Conservation (phyloP, 2,888 invertebrate species). For the Hipparchia semele region DNA sequence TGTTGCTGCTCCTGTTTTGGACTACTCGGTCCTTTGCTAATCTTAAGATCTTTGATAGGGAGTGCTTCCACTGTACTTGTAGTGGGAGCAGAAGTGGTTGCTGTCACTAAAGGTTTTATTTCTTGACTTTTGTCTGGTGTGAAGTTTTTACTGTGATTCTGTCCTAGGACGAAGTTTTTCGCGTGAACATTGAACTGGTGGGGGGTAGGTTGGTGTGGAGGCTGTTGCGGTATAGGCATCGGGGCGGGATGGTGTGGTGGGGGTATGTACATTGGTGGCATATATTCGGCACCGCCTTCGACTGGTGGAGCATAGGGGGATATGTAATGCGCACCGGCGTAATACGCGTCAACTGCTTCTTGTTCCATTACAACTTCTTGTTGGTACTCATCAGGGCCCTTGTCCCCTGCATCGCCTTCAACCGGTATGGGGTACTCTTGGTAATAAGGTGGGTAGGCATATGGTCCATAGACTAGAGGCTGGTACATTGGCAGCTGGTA, state of each 20-base stretch:
- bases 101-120: slow-evolving; percentile 52
- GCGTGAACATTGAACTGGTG: slow-evolving; percentile 80
- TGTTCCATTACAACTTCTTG: slow-evolving; percentile 77
- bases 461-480: slow-evolving; percentile 73
- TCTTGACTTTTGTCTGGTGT: slow-evolving; percentile 58
- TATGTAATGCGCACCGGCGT: slow-evolving; percentile 69
- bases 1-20: slow-evolving; percentile 68
- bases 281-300: slow-evolving; percentile 70
- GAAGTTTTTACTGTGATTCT: slow-evolving; percentile 60
- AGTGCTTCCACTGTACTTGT: slow-evolving; percentile 61
- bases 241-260: slow-evolving; percentile 66
- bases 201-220: slow-evolving; percentile 62
- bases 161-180: slow-evolving; percentile 77
- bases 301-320: slow-evolving; percentile 69
- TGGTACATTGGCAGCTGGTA: slow-evolving; percentile 80
- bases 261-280: slow-evolving; percentile 72
- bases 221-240: slow-evolving; percentile 60
- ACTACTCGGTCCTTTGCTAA: slow-evolving; percentile 63
- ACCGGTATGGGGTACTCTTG: slow-evolving; percentile 75
- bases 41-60: slow-evolving; percentile 75
- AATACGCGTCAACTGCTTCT: slow-evolving; percentile 77
- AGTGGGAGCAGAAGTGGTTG: slow-evolving; percentile 52
- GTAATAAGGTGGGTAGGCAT: slow-evolving; percentile 76
- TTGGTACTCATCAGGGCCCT: slow-evolving; percentile 75
- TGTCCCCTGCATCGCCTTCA: slow-evolving; percentile 70